A percentile compares a stretch with the other conserved stretches of the same genome.
Conservation (phyloP, 2,888 invertebrate species). For the Cantharis nigra region DNA sequence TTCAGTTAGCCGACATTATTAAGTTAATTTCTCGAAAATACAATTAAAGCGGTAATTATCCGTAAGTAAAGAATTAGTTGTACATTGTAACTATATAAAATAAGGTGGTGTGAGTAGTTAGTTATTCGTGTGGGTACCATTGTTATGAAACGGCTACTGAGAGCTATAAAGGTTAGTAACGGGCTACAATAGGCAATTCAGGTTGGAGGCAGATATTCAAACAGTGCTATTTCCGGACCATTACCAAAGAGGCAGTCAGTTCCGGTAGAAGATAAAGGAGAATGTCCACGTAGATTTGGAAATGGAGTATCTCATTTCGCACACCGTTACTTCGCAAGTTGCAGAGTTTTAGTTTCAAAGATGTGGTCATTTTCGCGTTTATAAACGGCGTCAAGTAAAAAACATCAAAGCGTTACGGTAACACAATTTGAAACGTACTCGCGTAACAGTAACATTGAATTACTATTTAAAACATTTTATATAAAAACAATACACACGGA, state of each 20-base stretch:
- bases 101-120: conserved; percentile 16
- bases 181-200: conserved; percentile 34
- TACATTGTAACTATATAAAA: background rate
- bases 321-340: conserved; percentile 39
- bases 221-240: conserved; percentile 44
- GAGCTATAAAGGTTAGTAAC: conserved; percentile 33
- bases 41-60: background rate
- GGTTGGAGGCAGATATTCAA: conserved; percentile 38
- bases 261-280: conserved; percentile 44
- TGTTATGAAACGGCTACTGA: conserved; percentile 22
- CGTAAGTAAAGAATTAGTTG: background rate
- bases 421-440: conserved; percentile 17
- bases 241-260: conserved; percentile 42
- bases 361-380: conserved; percentile 27
- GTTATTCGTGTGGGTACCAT: conserved; percentile 11
- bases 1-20: background rate
- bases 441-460: background rate
- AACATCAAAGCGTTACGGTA: conserved; percentile 20
- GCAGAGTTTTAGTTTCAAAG: conserved; percentile 25
- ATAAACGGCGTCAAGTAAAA: conserved; percentile 16
- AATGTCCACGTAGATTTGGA: conserved; percentile 38
- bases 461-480: background rate
- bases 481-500: background rate
- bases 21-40: background rate
- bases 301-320: conserved; percentile 44